Evolutionary conservation across 2,797 vertebrate species (phyloP).

Genomic region (Poecilia velifera): DNA sequence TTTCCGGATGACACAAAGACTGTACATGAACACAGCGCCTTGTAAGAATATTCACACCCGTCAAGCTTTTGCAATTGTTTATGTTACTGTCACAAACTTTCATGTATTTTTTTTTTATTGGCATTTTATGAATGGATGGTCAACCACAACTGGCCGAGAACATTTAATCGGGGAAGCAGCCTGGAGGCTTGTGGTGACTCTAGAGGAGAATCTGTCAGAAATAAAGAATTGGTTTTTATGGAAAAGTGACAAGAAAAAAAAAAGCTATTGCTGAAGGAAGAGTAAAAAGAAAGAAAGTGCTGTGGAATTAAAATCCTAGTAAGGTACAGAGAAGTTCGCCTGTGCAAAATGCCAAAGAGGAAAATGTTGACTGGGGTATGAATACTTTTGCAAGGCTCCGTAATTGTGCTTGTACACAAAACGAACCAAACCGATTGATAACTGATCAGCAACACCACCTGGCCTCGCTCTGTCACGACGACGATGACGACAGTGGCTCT

Average conservation of each 20-base stretch:
- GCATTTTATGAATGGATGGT: background rate
- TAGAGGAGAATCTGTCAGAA: background rate
- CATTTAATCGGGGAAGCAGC: background rate
- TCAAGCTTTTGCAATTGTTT: background rate
- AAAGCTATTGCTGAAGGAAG: background rate
- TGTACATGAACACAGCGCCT: background rate
- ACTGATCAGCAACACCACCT: slow-evolving; percentile 67
- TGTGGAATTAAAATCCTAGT: background rate
- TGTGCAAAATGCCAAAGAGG: background rate
- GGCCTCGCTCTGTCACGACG: slow-evolving; percentile 49
- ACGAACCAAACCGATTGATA: slow-evolving; percentile 45
- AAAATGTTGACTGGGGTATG: background rate
- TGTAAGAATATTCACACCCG: slow-evolving; percentile 3
- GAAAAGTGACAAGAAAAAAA: background rate
- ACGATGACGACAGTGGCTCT: background rate
- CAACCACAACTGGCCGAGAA: background rate
- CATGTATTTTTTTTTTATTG: background rate
- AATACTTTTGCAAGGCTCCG: slow-evolving; percentile 1
- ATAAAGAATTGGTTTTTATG: background rate
- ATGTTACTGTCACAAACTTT: background rate
- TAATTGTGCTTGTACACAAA: background rate
- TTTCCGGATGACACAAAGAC: slow-evolving; percentile 39
- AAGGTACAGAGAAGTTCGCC: background rate
- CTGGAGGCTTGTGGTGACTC: background rate
- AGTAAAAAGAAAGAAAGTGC: background rate